These are phyloP conservation scores for Ophiodon elongatus DNA, from an alignment of 2,113 vertebrate genomes.

Conservation along the genomic window DNA sequence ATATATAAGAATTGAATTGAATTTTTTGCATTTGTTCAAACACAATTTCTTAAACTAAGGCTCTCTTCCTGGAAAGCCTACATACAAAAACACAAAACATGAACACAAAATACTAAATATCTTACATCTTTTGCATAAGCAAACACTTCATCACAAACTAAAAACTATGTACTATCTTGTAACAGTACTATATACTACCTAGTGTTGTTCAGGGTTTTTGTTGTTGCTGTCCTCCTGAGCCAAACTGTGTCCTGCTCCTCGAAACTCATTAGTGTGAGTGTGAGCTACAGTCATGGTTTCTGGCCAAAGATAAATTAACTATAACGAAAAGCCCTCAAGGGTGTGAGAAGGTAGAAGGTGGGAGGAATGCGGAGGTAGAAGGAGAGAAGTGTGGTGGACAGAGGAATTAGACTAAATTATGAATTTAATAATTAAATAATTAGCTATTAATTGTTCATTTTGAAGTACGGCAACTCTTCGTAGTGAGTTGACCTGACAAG, in stretches of 20 bases:
- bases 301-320: constrained; percentile 31
- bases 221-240: constrained; percentile 17
- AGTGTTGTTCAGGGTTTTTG: not conserved
- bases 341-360: not conserved
- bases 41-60: not conserved
- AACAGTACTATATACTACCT: not conserved
- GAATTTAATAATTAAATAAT: too few relatives aligned
- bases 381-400: not conserved
- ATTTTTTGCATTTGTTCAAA: not conserved
- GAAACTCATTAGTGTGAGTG: constrained; percentile 23
- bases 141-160: not conserved
- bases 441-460: too few relatives aligned
- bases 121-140: not conserved
- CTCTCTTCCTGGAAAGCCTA: not conserved
- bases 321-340: constrained; percentile 8
- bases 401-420: constrained; percentile 30
- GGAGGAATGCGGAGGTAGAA: constrained; percentile 7
- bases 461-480: constrained; percentile 26
- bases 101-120: not conserved
- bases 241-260: not conserved
- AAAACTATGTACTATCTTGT: too few relatives aligned
- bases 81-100: not conserved
- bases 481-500: constrained; percentile 27
- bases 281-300: constrained; percentile 9
- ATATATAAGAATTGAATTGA: not conserved